Base-by-base conservation (phyloP, 2,888 invertebrate genomes). In the Drosophila sordidula region DNA sequence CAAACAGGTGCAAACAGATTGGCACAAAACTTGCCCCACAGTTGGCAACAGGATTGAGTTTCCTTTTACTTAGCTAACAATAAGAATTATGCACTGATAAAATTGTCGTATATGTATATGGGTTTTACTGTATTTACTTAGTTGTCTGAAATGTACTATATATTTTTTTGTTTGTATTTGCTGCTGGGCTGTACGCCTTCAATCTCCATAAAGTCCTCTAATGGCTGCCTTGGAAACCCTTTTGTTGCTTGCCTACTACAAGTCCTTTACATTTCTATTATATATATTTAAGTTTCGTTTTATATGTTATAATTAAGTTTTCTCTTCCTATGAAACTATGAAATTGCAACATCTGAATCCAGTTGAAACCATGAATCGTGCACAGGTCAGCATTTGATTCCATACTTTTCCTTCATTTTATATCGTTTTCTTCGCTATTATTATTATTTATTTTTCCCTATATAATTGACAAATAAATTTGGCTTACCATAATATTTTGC, bases 381-480 rank as follows among this genome's bases (percentile, higher is more conserved):
- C 75, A 80, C 65, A 72, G 71, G 52, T 80, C 79, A 79, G 86
- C 74, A 71, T 63, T 68, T 56, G 65, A 70, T 74, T 74, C 59
- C 63, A 36, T 44, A 45, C 39, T 62, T 42, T 29, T 47, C 11
- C 39, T 38, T 26, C n/a, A 26, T 18, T 39, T 16, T 46, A 29
- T 29, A 29, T 22, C n/a, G 11, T 42, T 39, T 42, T 49, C 39
- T 47, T 18, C n/a, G 3, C 8, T 29, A 3, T 9, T 9, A 9
- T 9, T 9, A 8, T 29, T 29, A 9, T 29, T 2, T 3, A 0
- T 8, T 34, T 36, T 50, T 49, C 45, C 46, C 75, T 75, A 73
- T 14, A 52, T 86, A 86, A 86, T 86, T 86, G 86, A 86, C 86
- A 87, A 87, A 75, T 71, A 67, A 85, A 75, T 86, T 86, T 86